Evolutionary conservation across 2,113 vertebrate species (phyloP).

Genomic region (Emydura subglobosa): DNA sequence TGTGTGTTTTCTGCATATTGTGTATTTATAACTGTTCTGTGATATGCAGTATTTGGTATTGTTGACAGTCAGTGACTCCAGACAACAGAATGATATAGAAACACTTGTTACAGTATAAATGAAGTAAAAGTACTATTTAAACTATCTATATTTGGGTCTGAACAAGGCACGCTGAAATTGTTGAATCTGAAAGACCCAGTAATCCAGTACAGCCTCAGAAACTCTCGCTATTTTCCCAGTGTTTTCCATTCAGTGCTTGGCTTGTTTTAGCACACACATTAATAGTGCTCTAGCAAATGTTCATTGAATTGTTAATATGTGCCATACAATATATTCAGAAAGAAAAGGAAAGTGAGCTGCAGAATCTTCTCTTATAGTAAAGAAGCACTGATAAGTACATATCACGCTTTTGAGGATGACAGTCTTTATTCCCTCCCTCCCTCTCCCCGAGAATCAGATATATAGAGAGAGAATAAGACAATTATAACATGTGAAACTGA

Average conservation of each 20-base stretch:
- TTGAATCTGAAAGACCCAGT: not conserved
- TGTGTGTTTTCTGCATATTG: conserved; percentile 3
- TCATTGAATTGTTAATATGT: not conserved
- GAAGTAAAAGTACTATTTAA: not conserved
- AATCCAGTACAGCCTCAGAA: not conserved
- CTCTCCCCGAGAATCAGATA: not conserved
- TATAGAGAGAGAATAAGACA: not conserved
- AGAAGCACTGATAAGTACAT: not conserved
- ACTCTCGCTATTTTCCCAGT: too few relatives aligned
- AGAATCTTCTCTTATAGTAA: not conserved
- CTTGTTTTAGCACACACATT: not conserved
- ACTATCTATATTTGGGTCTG: not conserved
- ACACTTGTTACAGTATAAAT: not conserved
- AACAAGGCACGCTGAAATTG: not conserved
- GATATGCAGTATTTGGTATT: not conserved
- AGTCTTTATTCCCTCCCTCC: not conserved
- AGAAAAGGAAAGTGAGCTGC: not conserved
- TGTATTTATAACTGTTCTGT: not conserved
- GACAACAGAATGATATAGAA: not conserved
- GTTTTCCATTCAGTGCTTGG: not conserved
- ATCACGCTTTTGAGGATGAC: not conserved
- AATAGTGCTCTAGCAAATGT: not conserved
- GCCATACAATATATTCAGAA: not conserved
- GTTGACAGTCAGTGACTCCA: not conserved
- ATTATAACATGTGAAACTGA: not conserved